Conservation (phyloP, 2,888 invertebrate species). For the Eledona agricola region DNA sequence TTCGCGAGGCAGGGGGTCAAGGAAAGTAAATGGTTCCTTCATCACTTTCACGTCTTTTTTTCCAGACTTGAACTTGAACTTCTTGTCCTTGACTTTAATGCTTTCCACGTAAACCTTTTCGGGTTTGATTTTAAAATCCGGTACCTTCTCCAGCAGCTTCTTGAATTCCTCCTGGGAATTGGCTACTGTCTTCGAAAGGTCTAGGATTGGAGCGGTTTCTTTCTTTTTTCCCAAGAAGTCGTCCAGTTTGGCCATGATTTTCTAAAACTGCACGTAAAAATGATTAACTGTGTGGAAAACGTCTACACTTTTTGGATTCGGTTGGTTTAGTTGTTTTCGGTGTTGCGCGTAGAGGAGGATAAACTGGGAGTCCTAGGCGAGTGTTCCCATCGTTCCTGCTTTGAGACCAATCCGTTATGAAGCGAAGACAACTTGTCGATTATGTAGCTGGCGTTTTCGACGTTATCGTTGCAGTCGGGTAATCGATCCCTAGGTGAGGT, state of each 20-base stretch:
- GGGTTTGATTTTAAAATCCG: slow-evolving; percentile 88
- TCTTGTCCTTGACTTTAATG: slow-evolving; percentile 77
- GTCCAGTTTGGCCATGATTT: slow-evolving; percentile 76
- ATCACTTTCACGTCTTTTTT: slow-evolving; percentile 75
- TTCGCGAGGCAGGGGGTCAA: slow-evolving; percentile 84
- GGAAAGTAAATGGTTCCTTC: slow-evolving; percentile 71
- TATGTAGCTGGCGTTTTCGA: slow-evolving; percentile 48
- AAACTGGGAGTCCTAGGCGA: slow-evolving; percentile 50
- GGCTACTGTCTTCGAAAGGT: slow-evolving; percentile 81
- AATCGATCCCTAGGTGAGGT: slow-evolving; percentile 43
- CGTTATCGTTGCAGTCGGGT: slow-evolving; percentile 41
- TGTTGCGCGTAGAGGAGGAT: slow-evolving; percentile 35
- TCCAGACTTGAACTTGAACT: slow-evolving; percentile 77
- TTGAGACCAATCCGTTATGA: slow-evolving; percentile 63
- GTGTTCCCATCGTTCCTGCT: slow-evolving; percentile 66
- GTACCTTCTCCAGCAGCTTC: slow-evolving; percentile 83
- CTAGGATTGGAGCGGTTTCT: slow-evolving; percentile 83
- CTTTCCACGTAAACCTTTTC: slow-evolving; percentile 85
- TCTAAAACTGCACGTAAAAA: slow-evolving; percentile 18
- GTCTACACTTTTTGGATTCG: slow-evolving; percentile 34
- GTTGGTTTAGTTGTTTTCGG: slow-evolving; percentile 28
- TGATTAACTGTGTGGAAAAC: slow-evolving; percentile 9
- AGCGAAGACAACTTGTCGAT: slow-evolving; percentile 59
- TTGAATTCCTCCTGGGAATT: slow-evolving; percentile 84
- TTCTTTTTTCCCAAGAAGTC: slow-evolving; percentile 87